phyloP scores from a whole-genome alignment of 2,797 vertebrate genomes.

The Anas flavirostris region DNA sequence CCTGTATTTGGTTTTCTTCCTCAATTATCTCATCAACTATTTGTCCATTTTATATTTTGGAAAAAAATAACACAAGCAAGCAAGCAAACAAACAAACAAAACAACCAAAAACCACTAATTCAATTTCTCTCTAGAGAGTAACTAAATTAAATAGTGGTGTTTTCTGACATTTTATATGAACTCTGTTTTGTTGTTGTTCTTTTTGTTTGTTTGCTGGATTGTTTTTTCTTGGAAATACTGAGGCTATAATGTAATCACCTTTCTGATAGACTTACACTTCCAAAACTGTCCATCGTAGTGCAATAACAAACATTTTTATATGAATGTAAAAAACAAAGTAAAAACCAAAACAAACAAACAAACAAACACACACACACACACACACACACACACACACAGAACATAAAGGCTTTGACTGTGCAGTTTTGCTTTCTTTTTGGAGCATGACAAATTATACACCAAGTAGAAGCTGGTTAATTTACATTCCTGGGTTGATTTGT shows the following conservation, averaged over 20 bases:
- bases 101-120: neutral
- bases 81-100: neutral
- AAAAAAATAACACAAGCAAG: neutral
- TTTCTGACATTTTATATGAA: slow-evolving; percentile 13
- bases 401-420: neutral
- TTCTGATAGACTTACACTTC: slow-evolving; percentile 7
- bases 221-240: neutral
- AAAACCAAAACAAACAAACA: too few relatives aligned
- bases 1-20: neutral
- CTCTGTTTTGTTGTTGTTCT: neutral
- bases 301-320: neutral
- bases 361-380: too few relatives aligned
- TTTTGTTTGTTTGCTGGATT: too few relatives aligned
- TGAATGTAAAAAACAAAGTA: neutral
- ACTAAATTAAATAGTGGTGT: neutral
- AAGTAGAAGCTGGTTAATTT: neutral
- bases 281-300: neutral
- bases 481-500: slow-evolving; percentile 7
- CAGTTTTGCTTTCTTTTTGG: slow-evolving; percentile 27
- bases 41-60: neutral
- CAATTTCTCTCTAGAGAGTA: neutral
- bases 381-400: neutral
- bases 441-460: neutral
- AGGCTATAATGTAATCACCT: slow-evolving; percentile 4
- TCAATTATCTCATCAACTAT: neutral